phyloP scores from a whole-genome alignment of 2,113 vertebrate genomes.

The Hipposideros armiger region DNA sequence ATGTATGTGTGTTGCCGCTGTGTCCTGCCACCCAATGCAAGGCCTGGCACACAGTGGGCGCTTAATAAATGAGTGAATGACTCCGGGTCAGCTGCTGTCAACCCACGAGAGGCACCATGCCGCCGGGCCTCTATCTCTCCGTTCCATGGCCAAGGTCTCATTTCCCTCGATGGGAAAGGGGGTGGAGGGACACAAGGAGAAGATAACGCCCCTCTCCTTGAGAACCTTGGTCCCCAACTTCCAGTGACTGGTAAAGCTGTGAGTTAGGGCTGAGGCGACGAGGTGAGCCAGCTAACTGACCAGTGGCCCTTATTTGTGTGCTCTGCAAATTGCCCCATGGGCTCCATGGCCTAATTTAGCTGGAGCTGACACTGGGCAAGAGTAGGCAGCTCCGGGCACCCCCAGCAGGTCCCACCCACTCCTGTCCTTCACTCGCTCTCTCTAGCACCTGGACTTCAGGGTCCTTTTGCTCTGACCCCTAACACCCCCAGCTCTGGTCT shows the following conservation, averaged over 20 bases:
- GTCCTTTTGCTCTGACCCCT: not conserved
- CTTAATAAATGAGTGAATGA: not conserved
- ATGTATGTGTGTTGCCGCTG: accelerated
- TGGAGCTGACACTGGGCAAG: accelerated
- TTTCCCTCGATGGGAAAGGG: accelerated
- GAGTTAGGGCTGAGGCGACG: not conserved
- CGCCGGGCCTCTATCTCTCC: not conserved
- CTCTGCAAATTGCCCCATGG: accelerated
- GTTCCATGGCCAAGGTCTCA: accelerated
- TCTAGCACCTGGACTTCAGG: not conserved
- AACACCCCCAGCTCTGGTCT: not conserved
- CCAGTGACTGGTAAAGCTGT: accelerated
- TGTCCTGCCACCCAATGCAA: not conserved
- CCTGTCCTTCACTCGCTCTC: no score
- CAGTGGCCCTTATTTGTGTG: accelerated
- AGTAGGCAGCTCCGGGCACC: accelerated
- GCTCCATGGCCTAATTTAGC: not conserved
- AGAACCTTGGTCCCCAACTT: no score
- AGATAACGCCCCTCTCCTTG: not conserved
- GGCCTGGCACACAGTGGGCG: accelerated
- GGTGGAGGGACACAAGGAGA: no score
- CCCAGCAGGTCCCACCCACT: not conserved
- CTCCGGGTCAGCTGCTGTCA: not conserved
- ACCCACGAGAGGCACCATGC: accelerated
- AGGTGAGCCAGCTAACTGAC: accelerated